Percentiles rank a stretch among this genome's conserved stretches.
Conservation (phyloP, 2,113 vertebrate genomes). For the Pogonocichla stellata region DNA sequence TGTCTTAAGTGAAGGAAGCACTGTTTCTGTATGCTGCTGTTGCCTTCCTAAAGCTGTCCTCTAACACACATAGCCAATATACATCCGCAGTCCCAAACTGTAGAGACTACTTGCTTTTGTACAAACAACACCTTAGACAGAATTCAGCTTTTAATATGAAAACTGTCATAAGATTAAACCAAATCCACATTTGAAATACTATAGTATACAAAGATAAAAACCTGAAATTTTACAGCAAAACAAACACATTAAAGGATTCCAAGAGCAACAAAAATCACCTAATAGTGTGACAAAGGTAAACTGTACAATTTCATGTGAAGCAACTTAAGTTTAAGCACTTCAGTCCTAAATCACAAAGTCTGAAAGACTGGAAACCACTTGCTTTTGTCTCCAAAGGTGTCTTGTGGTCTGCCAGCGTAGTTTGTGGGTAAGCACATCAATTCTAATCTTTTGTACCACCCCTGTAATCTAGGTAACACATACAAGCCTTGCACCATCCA, state of each 20-base stretch:
- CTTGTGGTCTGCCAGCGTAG: conserved; percentile 61
- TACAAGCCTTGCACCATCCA: conserved; percentile 65
- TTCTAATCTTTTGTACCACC: conserved; percentile 66
- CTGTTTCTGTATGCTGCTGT: not conserved
- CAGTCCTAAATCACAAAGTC: conserved; percentile 51
- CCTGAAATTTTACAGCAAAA: not conserved
- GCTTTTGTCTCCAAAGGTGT: conserved; percentile 62
- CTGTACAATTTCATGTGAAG: not conserved
- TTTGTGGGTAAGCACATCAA: conserved; percentile 55
- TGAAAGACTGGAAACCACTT: conserved; percentile 55
- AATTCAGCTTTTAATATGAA: not conserved
- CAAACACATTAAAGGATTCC: not conserved
- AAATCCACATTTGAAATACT: not conserved
- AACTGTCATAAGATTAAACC: not conserved
- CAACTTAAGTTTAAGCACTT: not conserved
- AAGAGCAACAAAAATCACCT: not conserved
- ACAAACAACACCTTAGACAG: not conserved
- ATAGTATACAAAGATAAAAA: not conserved
- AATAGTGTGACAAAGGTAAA: not conserved
- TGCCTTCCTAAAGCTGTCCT: not conserved
- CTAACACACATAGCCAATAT: not conserved
- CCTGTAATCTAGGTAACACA: conserved; percentile 72
- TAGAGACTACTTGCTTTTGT: not conserved
- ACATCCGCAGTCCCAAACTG: not conserved
- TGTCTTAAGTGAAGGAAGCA: not conserved